Base-by-base conservation (phyloP, 2,888 invertebrate species). In the Siphonodentalium dalli region DNA sequence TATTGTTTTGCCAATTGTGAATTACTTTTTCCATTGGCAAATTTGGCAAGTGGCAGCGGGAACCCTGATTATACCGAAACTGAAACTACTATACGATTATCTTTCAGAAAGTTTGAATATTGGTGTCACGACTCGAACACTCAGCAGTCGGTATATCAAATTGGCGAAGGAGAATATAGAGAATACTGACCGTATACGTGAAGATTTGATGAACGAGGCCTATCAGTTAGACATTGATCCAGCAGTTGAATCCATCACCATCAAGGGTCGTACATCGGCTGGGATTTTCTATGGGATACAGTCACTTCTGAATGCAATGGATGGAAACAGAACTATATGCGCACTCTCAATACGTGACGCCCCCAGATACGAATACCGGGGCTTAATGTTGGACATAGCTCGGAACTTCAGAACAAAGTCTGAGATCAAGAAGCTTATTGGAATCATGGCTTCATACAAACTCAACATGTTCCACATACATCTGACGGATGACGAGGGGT, bases 401-500 rank as follows among this genome's bases (percentile, higher is more conserved):
- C 42, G 75, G 21, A 75, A 79, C 54, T 79, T 79, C 46, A 69
- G 70, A 26, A 28, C 53, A 1, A 70, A 73, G 31, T 59, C 57
- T 7, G 66, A 66, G 18, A 47, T 76, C 8, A 57, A 71, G 27
- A 54, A 63, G 26, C 43, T 78, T 15, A 53, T 80, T 26, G 71
- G 72, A 9, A 70, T 58, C 9, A 79, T 80, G 79, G 69, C 75
- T 0, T 66, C 65, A 66, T 80, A 78, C 61, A 80, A 80, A 56
- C 34, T 80, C 47, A 80, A 80, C 63, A 70, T 65, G 35, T 62
- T 80, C 1, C 79, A 80, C 46, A 61, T 80, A 4, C 80, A 80
- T 55, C 63, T 79, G 41, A 60, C 75, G 0, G 80, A 80, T 51
- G 79, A 80, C 42, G 77, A 80, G 46, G 79, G 76, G 1, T 80